Percentiles rank a stretch among this genome's conserved stretches.
These are phyloP conservation scores for Drosophila parvula DNA, from an alignment of 1,140 invertebrate species.

Conservation along the genomic window DNA sequence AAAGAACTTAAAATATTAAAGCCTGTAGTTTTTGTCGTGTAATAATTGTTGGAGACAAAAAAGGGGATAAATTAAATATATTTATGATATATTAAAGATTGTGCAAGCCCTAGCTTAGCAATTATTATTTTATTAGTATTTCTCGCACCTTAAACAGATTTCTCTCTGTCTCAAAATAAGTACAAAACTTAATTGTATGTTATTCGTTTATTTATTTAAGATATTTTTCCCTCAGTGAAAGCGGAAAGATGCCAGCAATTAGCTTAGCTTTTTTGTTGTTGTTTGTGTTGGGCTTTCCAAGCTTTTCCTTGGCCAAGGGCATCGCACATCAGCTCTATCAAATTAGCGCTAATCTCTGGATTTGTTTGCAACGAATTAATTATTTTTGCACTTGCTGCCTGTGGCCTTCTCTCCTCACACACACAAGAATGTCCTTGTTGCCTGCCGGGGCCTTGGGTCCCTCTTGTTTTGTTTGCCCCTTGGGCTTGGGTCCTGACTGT, in stretches of 20 bases:
- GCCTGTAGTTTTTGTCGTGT: too few species aligned
- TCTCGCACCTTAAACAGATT: not conserved
- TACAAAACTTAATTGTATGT: not conserved
- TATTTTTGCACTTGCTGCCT: slow-evolving; percentile 64
- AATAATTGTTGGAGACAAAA: too few species aligned
- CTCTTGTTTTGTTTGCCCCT: slow-evolving; percentile 15
- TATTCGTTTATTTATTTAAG: not conserved
- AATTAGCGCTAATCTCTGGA: slow-evolving; percentile 58
- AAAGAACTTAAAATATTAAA: too few species aligned
- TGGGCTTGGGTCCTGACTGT: slow-evolving; percentile 7
- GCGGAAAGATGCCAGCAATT: slow-evolving; percentile 32
- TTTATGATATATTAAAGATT: not conserved
- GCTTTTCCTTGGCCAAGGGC: slow-evolving; percentile 32
- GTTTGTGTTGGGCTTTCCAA: slow-evolving; percentile 7
- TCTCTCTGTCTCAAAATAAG: not conserved
- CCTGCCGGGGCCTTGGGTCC: not conserved
- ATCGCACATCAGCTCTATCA: slow-evolving; percentile 55
- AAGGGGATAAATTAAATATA: not conserved
- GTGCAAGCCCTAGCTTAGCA: not conserved
- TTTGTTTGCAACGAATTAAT: slow-evolving; percentile 69
- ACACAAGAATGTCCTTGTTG: slow-evolving; percentile 31
- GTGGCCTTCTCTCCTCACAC: slow-evolving; percentile 22
- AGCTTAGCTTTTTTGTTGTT: slow-evolving; percentile 17
- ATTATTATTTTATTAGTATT: not conserved
- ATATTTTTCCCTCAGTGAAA: not conserved